Percentiles rank a stretch among this genome's conserved stretches.
These are phyloP conservation scores for Choristoneura rosaceana DNA, from an alignment of 2,888 invertebrate species.

Conservation along the genomic window DNA sequence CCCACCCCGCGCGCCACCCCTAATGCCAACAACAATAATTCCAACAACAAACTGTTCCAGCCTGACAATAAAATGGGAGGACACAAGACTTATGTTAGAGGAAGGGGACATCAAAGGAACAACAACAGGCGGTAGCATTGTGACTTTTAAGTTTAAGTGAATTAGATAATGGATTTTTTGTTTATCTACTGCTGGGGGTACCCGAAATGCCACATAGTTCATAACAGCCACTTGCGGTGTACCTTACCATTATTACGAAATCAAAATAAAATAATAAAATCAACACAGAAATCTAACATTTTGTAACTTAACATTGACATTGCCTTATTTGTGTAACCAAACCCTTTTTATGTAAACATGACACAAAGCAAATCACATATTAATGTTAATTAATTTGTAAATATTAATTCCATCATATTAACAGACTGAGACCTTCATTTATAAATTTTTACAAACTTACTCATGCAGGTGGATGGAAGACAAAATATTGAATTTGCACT, in stretches of 20 bases:
- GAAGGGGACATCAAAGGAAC: slow-evolving; percentile 65
- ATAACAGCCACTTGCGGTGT: background rate
- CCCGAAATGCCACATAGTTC: too few relatives aligned
- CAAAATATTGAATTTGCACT: background rate
- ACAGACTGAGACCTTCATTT: background rate
- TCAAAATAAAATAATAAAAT: background rate
- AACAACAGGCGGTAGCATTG: slow-evolving; percentile 44
- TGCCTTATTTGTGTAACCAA: background rate
- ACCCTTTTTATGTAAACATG: slow-evolving; percentile 1
- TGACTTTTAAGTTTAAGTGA: background rate
- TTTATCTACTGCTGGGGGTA: background rate
- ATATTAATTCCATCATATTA: background rate
- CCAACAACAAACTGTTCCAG: slow-evolving; percentile 59
- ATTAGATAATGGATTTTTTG: background rate
- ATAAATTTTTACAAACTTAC: background rate
- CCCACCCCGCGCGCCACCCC: slow-evolving; percentile 38
- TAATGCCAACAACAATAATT: slow-evolving; percentile 46
- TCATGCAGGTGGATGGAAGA: background rate
- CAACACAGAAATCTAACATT: background rate
- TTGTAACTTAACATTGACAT: background rate
- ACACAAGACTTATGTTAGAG: slow-evolving; percentile 73
- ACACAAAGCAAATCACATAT: slow-evolving; percentile 6
- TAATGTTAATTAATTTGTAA: background rate
- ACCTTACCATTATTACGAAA: background rate
- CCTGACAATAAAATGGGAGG: slow-evolving; percentile 58